Conservation (phyloP, 1,140 invertebrate species). For the Tetramorium parvispinum region DNA sequence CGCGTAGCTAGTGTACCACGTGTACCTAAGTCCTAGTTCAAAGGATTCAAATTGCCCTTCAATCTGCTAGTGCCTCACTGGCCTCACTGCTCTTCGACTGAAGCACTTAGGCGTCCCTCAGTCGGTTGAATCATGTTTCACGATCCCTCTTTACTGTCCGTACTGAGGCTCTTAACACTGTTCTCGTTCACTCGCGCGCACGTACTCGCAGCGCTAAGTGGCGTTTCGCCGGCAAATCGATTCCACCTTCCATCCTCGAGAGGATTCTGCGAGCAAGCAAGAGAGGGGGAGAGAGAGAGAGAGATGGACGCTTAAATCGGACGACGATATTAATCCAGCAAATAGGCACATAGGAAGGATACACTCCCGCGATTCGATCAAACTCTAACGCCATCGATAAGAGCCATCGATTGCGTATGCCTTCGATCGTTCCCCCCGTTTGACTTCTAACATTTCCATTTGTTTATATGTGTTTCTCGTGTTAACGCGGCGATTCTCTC, state of each 20-base stretch:
- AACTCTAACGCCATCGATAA: constrained; percentile 30
- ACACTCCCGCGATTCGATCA: not conserved
- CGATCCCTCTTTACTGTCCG: constrained; percentile 60
- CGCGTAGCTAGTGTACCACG: constrained; percentile 1
- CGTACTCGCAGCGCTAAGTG: constrained; percentile 47
- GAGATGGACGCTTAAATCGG: constrained; percentile 33
- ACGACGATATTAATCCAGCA: constrained; percentile 53
- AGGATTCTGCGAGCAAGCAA: not conserved
- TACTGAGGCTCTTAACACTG: constrained; percentile 56
- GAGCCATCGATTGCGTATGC: constrained; percentile 14
- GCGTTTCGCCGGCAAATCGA: constrained; percentile 55
- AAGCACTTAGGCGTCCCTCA: constrained; percentile 46
- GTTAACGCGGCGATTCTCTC: constrained; percentile 54
- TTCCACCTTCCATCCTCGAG: constrained; percentile 47
- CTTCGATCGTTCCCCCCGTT: constrained; percentile 7
- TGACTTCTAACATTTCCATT: constrained; percentile 36
- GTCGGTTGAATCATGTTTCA: constrained; percentile 63
- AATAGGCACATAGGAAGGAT: constrained; percentile 4
- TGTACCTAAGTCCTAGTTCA: constrained; percentile 55
- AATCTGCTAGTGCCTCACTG: constrained; percentile 47
- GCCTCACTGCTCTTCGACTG: constrained; percentile 38
- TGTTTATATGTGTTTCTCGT: constrained; percentile 39
- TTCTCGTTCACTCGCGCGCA: constrained; percentile 46
- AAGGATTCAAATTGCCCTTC: constrained; percentile 64
- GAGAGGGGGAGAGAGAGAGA: not conserved